A percentile compares a stretch with the other conserved stretches of the same genome.
These are phyloP conservation scores for Garra rufa DNA, from an alignment of 2,113 vertebrate genomes.

Conservation along the genomic window DNA sequence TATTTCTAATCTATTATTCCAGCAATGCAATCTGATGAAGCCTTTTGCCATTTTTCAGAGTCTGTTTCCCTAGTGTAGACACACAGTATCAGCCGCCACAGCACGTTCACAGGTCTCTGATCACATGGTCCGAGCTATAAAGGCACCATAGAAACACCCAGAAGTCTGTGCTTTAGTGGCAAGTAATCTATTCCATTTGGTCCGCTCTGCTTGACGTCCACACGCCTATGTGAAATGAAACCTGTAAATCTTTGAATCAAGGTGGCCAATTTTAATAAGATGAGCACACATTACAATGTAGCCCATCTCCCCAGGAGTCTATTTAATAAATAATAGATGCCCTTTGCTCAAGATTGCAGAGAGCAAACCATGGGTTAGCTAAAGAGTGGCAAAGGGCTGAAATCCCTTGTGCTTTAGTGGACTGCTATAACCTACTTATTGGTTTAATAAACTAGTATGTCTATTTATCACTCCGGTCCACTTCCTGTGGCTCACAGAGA, in stretches of 20 bases:
- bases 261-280: slow-evolving; percentile 54
- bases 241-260: slow-evolving; percentile 56
- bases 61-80: neutral
- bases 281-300: slow-evolving; percentile 48
- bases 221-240: slow-evolving; percentile 51
- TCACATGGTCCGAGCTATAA: neutral
- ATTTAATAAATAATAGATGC: slow-evolving; percentile 52
- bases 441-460: slow-evolving; percentile 17
- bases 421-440: slow-evolving; percentile 31
- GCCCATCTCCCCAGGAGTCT: slow-evolving; percentile 42
- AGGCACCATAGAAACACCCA: neutral
- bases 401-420: slow-evolving; percentile 2
- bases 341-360: slow-evolving; percentile 38
- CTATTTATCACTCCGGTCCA: neutral
- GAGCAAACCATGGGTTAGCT: neutral
- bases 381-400: slow-evolving; percentile 11
- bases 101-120: neutral
- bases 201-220: slow-evolving; percentile 23
- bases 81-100: neutral
- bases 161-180: slow-evolving; percentile 14
- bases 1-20: neutral
- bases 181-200: slow-evolving; percentile 47
- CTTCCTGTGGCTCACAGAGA: neutral
- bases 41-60: neutral
- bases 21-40: neutral